Percentiles rank a stretch among this genome's conserved stretches.
Conservation (phyloP, 2,888 invertebrate genomes). For the Auanema sp. region DNA sequence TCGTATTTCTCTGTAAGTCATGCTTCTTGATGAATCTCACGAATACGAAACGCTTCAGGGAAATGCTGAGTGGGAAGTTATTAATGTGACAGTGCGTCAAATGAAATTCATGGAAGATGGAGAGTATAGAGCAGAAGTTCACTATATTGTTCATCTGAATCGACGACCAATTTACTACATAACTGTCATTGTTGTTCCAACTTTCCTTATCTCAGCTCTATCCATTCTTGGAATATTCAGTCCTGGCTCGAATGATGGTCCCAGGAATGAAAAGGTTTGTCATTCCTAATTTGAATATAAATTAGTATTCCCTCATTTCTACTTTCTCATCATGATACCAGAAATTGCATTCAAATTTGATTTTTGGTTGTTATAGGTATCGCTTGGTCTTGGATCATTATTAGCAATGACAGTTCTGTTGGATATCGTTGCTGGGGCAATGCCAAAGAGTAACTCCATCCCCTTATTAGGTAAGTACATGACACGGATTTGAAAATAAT, state of each 20-base stretch:
- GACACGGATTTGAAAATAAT: not conserved
- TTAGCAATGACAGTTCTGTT: constrained; percentile 61
- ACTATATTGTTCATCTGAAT: constrained; percentile 58
- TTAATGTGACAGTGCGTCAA: constrained; percentile 59
- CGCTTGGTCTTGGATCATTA: constrained; percentile 52
- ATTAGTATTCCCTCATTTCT: constrained; percentile 12
- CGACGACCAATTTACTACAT: constrained; percentile 61
- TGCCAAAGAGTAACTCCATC: constrained; percentile 62
- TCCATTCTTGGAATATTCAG: constrained; percentile 61
- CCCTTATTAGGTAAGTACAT: constrained; percentile 47
- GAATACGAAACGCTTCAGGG: constrained; percentile 39
- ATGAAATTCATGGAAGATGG: constrained; percentile 61
- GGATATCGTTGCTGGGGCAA: constrained; percentile 57
- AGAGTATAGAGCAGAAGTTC: constrained; percentile 58
- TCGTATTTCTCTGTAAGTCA: constrained; percentile 52
- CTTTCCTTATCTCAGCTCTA: constrained; percentile 58
- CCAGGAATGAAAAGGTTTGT: constrained; percentile 55
- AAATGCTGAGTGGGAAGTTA: constrained; percentile 61
- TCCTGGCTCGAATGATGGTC: constrained; percentile 57
- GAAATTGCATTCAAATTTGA: too few species aligned
- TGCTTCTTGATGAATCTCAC: not conserved
- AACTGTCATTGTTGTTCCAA: constrained; percentile 62
- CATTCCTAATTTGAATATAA: too few species aligned
- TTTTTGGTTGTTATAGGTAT: constrained; percentile 30
- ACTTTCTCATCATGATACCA: not conserved